phyloP scores from a whole-genome alignment of 2,113 vertebrate genomes.

The Catharus fuscescens region DNA sequence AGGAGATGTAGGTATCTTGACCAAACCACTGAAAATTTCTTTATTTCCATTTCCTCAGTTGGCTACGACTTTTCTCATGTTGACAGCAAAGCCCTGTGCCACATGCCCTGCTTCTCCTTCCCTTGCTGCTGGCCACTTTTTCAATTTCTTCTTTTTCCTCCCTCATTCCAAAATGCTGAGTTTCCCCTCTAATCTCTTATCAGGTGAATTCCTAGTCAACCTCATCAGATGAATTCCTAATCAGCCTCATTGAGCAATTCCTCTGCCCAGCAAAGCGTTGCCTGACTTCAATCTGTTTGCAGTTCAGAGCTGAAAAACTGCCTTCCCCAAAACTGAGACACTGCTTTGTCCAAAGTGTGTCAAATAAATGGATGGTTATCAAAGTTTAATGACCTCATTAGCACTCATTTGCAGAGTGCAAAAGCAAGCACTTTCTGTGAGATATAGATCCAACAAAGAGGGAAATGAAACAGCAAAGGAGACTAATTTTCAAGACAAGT shows the following conservation, averaged over 20 bases:
- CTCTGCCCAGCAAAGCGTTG: background rate
- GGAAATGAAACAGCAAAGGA: background rate
- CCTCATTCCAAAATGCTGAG: background rate
- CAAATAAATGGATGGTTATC: background rate
- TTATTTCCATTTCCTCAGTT: background rate
- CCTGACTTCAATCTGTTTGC: background rate
- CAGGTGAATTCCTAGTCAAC: background rate
- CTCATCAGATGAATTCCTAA: background rate
- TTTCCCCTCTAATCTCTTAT: background rate
- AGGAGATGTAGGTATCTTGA: background rate
- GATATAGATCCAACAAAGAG: background rate
- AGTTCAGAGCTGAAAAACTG: background rate
- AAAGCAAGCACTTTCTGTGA: background rate
- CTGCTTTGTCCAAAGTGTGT: background rate
- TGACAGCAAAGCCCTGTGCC: background rate
- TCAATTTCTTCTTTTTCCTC: background rate
- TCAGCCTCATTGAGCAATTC: background rate
- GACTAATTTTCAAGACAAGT: background rate
- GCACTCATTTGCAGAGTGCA: background rate
- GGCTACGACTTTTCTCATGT: background rate
- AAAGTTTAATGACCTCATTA: slow-evolving; percentile 27
- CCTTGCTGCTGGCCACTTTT: background rate
- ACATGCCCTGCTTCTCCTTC: background rate
- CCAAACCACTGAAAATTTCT: background rate
- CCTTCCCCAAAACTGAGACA: fast-evolving